Conservation (phyloP, 1,140 invertebrate species). For the Philotrypesis tridentata region DNA sequence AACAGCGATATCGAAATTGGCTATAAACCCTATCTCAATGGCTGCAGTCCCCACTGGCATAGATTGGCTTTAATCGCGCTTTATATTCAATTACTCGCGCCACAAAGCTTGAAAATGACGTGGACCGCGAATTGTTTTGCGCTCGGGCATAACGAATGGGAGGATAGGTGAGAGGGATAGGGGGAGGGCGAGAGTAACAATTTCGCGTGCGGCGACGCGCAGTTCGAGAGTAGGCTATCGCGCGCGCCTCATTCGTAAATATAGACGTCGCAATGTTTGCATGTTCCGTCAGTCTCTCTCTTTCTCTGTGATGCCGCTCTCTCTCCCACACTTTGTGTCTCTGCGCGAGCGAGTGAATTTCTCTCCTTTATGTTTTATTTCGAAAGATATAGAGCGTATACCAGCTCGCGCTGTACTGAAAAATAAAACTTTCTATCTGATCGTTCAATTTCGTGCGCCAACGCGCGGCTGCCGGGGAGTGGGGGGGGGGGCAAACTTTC, state of each 20-base stretch:
- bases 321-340: too few species aligned
- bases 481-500: slow-evolving; percentile 31
- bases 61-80: slow-evolving; percentile 53
- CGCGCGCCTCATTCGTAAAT: too few species aligned
- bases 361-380: background rate
- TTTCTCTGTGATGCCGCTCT: too few species aligned
- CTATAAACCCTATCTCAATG: slow-evolving; percentile 25
- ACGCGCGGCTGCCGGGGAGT: background rate
- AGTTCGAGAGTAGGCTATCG: background rate
- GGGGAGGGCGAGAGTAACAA: background rate
- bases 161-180: too few species aligned
- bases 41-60: slow-evolving; percentile 23
- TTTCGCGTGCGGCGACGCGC: background rate
- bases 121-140: slow-evolving; percentile 10
- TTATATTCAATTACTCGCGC: slow-evolving; percentile 32
- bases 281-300: too few species aligned
- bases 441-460: slow-evolving; percentile 33
- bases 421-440: slow-evolving; percentile 33
- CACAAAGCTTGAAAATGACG: slow-evolving; percentile 14
- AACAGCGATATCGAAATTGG: slow-evolving; percentile 35
- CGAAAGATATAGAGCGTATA: background rate
- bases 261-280: too few species aligned
- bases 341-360: background rate
- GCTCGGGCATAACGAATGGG: background rate
- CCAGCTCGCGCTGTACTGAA: background rate